Percentiles rank a stretch among this genome's conserved stretches.
Conservation (phyloP, 2,888 invertebrate genomes). For the Heliothis peltigera region DNA sequence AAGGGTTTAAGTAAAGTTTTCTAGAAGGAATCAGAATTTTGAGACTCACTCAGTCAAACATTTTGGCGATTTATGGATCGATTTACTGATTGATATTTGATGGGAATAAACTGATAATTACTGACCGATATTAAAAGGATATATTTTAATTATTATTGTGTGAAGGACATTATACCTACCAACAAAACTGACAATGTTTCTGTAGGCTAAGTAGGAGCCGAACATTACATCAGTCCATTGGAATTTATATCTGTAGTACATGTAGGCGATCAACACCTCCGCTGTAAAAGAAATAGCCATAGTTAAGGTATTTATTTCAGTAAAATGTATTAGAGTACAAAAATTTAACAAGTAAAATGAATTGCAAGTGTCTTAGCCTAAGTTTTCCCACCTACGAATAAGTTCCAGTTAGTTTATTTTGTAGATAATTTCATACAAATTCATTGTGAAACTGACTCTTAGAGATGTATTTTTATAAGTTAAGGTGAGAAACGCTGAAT, state of each 20-base stretch:
- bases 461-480: background rate
- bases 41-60: too few species aligned
- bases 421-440: too few species aligned
- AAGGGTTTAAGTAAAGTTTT: background rate
- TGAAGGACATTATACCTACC: slow-evolving; percentile 70
- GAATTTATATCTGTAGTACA: slow-evolving; percentile 86
- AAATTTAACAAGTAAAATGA: background rate
- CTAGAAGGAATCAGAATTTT: background rate
- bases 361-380: too few species aligned
- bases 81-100: background rate
- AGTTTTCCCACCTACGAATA: too few species aligned
- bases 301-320: background rate
- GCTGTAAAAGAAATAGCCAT: slow-evolving; percentile 71
- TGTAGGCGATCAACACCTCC: slow-evolving; percentile 83
- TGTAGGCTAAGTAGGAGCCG: slow-evolving; percentile 84
- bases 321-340: too few species aligned
- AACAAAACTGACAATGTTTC: slow-evolving; percentile 82
- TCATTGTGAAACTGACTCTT: too few species aligned
- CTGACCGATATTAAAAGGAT: slow-evolving; percentile 19
- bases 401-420: too few species aligned
- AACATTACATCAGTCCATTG: slow-evolving; percentile 86
- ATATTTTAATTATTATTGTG: background rate
- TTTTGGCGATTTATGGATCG: too few species aligned
- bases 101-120: slow-evolving; percentile 24
- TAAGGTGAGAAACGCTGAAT: background rate